Conservation (phyloP, 2,888 invertebrate species). For the Tinea semifulvella region DNA sequence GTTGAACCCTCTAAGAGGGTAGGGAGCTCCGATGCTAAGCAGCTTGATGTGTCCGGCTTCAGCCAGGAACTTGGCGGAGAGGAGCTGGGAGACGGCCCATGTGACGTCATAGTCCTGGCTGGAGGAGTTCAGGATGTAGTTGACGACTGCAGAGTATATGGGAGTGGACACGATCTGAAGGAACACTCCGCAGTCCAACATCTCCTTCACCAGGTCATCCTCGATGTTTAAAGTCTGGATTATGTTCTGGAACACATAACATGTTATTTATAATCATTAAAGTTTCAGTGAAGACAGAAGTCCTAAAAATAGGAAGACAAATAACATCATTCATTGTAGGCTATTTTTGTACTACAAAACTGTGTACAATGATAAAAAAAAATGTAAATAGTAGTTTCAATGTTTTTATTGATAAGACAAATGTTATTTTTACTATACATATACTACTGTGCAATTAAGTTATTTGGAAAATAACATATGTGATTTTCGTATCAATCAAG, state of each 20-base stretch:
- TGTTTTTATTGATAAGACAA: no score
- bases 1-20: slow-evolving; percentile 42
- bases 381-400: no score
- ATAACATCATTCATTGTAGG: no score
- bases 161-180: slow-evolving; percentile 41
- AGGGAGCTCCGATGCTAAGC: slow-evolving; percentile 35
- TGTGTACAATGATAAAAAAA: no score
- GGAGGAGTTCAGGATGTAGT: slow-evolving; percentile 32
- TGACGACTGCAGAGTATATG: slow-evolving; percentile 31
- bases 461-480: no score
- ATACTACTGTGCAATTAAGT: no score
- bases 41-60: slow-evolving; percentile 52
- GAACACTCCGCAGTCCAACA: slow-evolving; percentile 46
- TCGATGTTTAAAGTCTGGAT: slow-evolving; percentile 35
- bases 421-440: no score
- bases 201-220: slow-evolving; percentile 40
- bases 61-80: slow-evolving; percentile 35
- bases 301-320: no score
- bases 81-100: slow-evolving; percentile 40
- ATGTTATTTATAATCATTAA: not conserved
- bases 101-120: slow-evolving; percentile 28
- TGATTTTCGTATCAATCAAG: no score
- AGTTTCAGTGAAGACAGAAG: no score
- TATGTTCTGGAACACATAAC: slow-evolving; percentile 31
- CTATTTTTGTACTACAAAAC: no score